These are phyloP conservation scores for Chaenogobius annularis DNA, from an alignment of 2,113 vertebrate species.

Conservation along the genomic window DNA sequence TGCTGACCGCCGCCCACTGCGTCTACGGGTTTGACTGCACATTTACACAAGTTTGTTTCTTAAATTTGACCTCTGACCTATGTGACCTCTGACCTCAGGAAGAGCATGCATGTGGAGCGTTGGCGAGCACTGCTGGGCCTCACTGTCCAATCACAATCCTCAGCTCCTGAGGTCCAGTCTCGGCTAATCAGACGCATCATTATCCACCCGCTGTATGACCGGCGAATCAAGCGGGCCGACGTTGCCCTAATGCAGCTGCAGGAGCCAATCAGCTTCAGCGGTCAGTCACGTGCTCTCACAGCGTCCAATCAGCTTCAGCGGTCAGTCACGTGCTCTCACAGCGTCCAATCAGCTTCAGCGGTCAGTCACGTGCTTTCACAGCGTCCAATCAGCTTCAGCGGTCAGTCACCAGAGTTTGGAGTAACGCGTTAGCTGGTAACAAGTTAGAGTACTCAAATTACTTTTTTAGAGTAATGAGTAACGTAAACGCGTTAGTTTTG, in stretches of 20 bases:
- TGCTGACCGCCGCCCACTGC: conserved; percentile 92
- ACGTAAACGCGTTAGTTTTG: no score
- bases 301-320: no score
- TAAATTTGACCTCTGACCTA: background rate
- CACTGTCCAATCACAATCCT: conserved; percentile 63
- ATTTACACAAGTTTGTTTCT: no score
- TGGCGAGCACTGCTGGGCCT: conserved; percentile 86
- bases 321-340: background rate
- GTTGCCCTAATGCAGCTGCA: conserved; percentile 88
- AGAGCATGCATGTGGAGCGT: conserved; percentile 72
- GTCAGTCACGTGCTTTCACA: no score
- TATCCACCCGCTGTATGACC: conserved; percentile 83
- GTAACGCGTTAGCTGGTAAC: no score
- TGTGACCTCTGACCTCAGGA: conserved; percentile 69
- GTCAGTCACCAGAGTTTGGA: no score
- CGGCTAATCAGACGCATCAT: conserved; percentile 78
- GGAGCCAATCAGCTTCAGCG: conserved; percentile 79
- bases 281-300: conserved; percentile 55
- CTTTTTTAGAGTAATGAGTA: no score
- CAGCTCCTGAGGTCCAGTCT: conserved; percentile 59
- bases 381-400: background rate
- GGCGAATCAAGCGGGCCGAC: conserved; percentile 82
- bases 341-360: background rate
- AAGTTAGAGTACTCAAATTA: no score
- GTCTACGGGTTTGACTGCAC: conserved; percentile 80